Percentiles rank a stretch among this genome's conserved stretches.
phyloP scores from a whole-genome alignment of 2,797 vertebrate genomes.

The Tiaroga cobitis region DNA sequence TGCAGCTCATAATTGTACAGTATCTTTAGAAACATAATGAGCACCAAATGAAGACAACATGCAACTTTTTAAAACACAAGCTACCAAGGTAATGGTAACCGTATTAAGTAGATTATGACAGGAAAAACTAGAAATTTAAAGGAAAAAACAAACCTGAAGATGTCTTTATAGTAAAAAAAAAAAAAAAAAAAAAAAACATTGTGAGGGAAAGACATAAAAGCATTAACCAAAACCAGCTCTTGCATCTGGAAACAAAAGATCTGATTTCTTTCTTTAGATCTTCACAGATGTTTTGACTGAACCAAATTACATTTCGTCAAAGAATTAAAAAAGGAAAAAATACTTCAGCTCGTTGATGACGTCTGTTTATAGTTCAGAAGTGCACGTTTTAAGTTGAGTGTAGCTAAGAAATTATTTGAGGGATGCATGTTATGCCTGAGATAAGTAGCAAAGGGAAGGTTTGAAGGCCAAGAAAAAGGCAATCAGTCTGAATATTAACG shows the following conservation, averaged over 20 bases:
- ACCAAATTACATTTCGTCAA: background rate
- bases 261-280: conserved; percentile 20
- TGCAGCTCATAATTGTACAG: background rate
- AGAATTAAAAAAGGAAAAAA: background rate
- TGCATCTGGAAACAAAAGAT: conserved; percentile 20
- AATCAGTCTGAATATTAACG: conserved; percentile 53
- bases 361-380: conserved; percentile 9
- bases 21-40: conserved; percentile 42
- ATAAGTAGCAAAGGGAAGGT: conserved; percentile 29
- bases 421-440: conserved; percentile 16
- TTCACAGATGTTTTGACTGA: conserved; percentile 11
- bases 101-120: conserved; percentile 5
- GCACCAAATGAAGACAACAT: conserved; percentile 36
- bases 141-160: background rate
- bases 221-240: background rate
- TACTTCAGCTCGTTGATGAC: background rate
- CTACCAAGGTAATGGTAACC: background rate
- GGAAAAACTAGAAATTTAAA: background rate
- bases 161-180: background rate
- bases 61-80: conserved; percentile 8
- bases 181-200: background rate
- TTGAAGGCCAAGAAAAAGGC: conserved; percentile 49
- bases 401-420: conserved; percentile 32
- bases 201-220: background rate
- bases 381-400: background rate